These are phyloP conservation scores for Isotomurus palustris DNA, from an alignment of 2,888 invertebrate genomes.

Conservation along the genomic window DNA sequence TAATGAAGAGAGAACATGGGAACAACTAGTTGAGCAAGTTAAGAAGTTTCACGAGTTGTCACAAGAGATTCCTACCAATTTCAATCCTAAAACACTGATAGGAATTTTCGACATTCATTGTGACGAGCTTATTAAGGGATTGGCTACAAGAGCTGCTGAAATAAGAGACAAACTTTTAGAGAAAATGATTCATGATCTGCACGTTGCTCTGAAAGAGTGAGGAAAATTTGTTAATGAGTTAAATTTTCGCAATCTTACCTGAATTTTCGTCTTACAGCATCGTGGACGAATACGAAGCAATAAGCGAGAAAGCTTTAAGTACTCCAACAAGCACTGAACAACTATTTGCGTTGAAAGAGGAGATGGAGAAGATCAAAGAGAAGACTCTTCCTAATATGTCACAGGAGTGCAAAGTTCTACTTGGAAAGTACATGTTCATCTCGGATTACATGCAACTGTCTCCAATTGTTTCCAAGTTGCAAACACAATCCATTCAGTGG, in stretches of 20 bases:
- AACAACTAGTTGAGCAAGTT: conserved; percentile 53
- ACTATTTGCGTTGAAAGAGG: conserved; percentile 75
- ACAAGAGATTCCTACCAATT: conserved; percentile 54
- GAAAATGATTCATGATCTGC: conserved; percentile 75
- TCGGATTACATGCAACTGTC: conserved; percentile 75
- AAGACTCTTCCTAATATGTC: conserved; percentile 68
- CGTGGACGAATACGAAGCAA: conserved; percentile 75
- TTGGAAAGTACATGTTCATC: conserved; percentile 67
- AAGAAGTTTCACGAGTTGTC: conserved; percentile 52
- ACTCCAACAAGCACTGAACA: conserved; percentile 79
- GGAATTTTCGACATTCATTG: conserved; percentile 84
- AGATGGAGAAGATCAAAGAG: conserved; percentile 69
- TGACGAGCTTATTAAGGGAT: conserved; percentile 65
- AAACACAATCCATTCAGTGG: conserved; percentile 84
- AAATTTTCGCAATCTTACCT: background rate
- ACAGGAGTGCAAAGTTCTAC: conserved; percentile 60
- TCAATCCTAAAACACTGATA: conserved; percentile 65
- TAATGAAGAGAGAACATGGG: conserved; percentile 55
- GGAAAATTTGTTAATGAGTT: conserved; percentile 54
- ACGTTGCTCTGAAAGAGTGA: conserved; percentile 68
- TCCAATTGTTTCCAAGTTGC: conserved; percentile 80
- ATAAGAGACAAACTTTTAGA: conserved; percentile 66
- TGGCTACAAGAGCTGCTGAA: conserved; percentile 64
- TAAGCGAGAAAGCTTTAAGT: conserved; percentile 71
- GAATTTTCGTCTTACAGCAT: conserved; percentile 57